phyloP scores from a whole-genome alignment of 2,113 vertebrate species.

The Odontophorus gujanensis region DNA sequence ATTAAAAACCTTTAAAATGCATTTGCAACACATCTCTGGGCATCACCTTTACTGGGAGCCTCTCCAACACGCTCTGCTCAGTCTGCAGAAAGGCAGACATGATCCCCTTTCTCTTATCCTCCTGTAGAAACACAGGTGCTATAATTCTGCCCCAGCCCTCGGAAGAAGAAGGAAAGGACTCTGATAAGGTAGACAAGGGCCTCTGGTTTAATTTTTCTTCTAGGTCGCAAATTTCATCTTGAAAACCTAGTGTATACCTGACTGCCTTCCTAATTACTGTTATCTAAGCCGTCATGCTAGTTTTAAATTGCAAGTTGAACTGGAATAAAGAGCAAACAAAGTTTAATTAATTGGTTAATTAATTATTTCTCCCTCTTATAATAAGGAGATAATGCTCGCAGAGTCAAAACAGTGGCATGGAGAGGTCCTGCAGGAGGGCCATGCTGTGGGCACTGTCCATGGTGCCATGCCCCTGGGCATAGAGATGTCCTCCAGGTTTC shows the following conservation, averaged over 20 bases:
- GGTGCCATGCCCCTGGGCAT: background rate
- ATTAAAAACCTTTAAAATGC: background rate
- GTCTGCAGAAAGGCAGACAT: background rate
- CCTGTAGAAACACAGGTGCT: background rate
- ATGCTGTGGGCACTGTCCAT: background rate
- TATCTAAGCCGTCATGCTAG: conserved; percentile 37
- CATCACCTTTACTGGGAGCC: no score
- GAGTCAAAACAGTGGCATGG: background rate
- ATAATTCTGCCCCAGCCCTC: background rate
- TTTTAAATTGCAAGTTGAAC: conserved; percentile 45
- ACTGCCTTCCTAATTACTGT: conserved; percentile 48
- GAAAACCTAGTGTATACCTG: conserved; percentile 2
- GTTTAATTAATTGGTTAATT: conserved; percentile 64
- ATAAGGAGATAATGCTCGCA: conserved; percentile 38
- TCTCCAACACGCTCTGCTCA: background rate
- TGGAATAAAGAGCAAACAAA: conserved; percentile 33
- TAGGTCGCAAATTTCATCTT: background rate
- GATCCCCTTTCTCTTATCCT: background rate
- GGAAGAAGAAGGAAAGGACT: background rate
- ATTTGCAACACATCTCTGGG: background rate
- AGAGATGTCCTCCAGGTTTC: background rate
- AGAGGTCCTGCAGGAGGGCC: background rate
- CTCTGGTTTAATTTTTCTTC: conserved; percentile 1
- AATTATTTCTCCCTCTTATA: conserved; percentile 24
- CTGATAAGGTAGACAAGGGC: background rate